These are phyloP conservation scores for Trissolcus brochymenae DNA, from an alignment of 2,888 invertebrate species.

Conservation along the genomic window DNA sequence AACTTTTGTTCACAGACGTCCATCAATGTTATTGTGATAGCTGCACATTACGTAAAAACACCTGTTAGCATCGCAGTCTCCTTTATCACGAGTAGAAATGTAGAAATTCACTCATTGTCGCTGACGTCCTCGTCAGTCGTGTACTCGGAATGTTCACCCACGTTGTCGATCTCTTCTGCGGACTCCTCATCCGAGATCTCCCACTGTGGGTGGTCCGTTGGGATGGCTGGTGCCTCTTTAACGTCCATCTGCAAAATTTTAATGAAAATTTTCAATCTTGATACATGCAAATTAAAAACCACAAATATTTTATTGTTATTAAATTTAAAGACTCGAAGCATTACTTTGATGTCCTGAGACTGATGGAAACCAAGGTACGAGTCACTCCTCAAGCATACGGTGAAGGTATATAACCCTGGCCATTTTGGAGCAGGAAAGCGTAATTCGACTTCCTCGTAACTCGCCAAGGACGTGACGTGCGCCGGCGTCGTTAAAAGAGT, in stretches of 20 bases:
- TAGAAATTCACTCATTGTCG: constrained; percentile 74
- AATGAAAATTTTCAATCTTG: background rate
- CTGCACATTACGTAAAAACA: constrained; percentile 47
- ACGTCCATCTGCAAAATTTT: constrained; percentile 87
- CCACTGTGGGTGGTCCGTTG: constrained; percentile 98
- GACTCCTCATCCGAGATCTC: constrained; percentile 96
- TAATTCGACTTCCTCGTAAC: constrained; percentile 93
- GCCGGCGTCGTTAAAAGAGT: constrained; percentile 94
- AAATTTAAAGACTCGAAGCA: background rate
- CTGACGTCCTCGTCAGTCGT: constrained; percentile 83
- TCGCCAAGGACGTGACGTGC: constrained; percentile 94
- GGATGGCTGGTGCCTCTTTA: constrained; percentile 94
- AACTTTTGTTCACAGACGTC: background rate
- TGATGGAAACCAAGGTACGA: constrained; percentile 98
- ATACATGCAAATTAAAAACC: background rate
- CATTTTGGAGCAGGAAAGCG: constrained; percentile 95
- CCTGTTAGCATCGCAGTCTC: constrained; percentile 59
- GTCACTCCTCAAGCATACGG: constrained; percentile 92
- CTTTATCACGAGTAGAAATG: constrained; percentile 54
- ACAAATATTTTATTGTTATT: background rate
- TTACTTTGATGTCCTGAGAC: constrained; percentile 90
- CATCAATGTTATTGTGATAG: background rate
- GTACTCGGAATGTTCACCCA: constrained; percentile 81
- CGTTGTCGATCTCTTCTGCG: constrained; percentile 82
- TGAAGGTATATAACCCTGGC: constrained; percentile 94